These are phyloP conservation scores for Rhagonycha fulva DNA, from an alignment of 2,888 invertebrate species.

Conservation along the genomic window DNA sequence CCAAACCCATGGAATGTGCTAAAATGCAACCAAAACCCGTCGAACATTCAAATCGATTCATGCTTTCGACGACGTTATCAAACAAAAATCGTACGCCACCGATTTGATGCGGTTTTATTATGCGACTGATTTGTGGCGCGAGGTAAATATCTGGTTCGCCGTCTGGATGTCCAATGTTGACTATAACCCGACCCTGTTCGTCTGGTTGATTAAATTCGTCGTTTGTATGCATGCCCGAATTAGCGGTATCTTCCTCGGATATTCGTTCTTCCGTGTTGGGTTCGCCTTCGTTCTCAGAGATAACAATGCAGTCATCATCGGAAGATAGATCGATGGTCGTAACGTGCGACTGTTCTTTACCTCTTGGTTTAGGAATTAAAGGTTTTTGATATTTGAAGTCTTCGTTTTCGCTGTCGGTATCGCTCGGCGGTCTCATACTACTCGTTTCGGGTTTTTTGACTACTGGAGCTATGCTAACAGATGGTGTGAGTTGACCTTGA, in stretches of 20 bases:
- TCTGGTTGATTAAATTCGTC: constrained; percentile 91
- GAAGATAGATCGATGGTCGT: constrained; percentile 78
- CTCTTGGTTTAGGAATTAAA: constrained; percentile 37
- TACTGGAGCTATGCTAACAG: constrained; percentile 59
- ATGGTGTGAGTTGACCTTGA: constrained; percentile 53
- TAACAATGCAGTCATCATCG: constrained; percentile 85
- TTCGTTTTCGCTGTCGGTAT: constrained; percentile 50
- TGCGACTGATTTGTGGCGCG: constrained; percentile 86
- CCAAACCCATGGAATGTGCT: constrained; percentile 98
- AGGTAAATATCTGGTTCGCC: constrained; percentile 90
- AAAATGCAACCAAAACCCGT: constrained; percentile 96
- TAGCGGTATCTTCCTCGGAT: constrained; percentile 81
- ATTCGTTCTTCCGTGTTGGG: constrained; percentile 74
- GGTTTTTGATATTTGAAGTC: constrained; percentile 33
- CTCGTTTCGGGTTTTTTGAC: constrained; percentile 42
- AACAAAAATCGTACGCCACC: constrained; percentile 78
- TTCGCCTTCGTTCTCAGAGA: constrained; percentile 82
- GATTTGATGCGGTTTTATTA: constrained; percentile 96
- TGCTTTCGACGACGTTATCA: constrained; percentile 95
- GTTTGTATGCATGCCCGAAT: constrained; percentile 91
- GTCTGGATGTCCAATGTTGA: constrained; percentile 92
- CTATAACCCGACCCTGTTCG: constrained; percentile 86
- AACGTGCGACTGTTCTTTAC: constrained; percentile 56
- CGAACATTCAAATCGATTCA: constrained; percentile 82
- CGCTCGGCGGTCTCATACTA: constrained; percentile 38